Conservation (phyloP, 92 coral and sea anemone species). For the Phenganax marumi region DNA sequence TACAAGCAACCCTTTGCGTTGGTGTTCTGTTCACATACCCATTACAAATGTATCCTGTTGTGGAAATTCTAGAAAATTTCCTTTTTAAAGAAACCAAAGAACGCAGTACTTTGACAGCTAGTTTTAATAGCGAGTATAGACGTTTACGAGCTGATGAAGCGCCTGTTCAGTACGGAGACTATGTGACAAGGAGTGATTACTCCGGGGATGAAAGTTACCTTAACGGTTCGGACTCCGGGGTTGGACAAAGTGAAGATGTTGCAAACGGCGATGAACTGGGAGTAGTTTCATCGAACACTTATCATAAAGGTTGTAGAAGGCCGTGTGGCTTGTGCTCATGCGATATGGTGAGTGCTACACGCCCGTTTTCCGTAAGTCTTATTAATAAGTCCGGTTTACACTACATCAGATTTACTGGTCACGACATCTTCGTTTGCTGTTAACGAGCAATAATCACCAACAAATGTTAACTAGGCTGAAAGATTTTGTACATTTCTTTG, state of each 20-base stretch:
- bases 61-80: constrained; percentile 79
- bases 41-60: constrained; percentile 78
- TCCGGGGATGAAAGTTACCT: background rate
- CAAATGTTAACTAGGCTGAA: too few relatives aligned
- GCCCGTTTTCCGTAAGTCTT: too few relatives aligned
- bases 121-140: constrained; percentile 5
- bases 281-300: constrained; percentile 54
- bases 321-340: background rate
- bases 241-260: background rate
- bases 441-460: too few relatives aligned
- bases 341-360: constrained; percentile 25
- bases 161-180: constrained; percentile 1
- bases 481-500: too few relatives aligned
- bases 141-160: background rate
- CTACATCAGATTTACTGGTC: too few relatives aligned
- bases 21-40: constrained; percentile 89
- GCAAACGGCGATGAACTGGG: constrained; percentile 55
- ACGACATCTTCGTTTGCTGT: background rate
- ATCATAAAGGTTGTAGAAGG: constrained; percentile 59
- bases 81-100: constrained; percentile 58
- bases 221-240: background rate
- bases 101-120: constrained; percentile 2
- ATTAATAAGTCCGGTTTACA: background rate
- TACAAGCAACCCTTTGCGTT: constrained; percentile 69
- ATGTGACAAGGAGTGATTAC: too few relatives aligned